Evolutionary conservation across 2,797 vertebrate genomes (phyloP).

Genomic region (Amphiprion clarkii): DNA sequence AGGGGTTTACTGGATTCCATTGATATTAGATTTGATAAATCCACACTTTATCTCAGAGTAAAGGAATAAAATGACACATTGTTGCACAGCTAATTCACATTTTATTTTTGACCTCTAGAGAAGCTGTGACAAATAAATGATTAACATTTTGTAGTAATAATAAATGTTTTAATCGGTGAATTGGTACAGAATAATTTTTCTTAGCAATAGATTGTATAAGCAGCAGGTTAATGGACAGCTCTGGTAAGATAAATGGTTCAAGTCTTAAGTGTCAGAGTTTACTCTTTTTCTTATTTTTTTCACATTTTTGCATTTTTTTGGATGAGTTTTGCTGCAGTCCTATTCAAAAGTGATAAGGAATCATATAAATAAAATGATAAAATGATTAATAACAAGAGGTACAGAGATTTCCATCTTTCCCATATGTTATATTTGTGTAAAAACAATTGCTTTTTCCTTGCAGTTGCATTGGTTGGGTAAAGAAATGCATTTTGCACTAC

Average conservation of each 20-base stretch:
- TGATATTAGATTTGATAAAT: constrained; percentile 12
- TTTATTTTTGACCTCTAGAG: background rate
- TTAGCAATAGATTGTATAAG: background rate
- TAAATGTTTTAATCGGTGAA: background rate
- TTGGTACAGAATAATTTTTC: too few relatives aligned
- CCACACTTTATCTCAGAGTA: background rate
- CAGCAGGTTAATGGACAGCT: background rate
- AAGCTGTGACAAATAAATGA: background rate
- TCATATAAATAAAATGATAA: background rate
- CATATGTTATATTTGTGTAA: background rate
- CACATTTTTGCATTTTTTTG: too few relatives aligned
- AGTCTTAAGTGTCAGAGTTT: too few relatives aligned
- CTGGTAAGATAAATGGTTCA: background rate
- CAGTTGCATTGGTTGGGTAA: background rate
- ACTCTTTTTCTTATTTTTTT: too few relatives aligned
- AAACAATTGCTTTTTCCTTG: background rate
- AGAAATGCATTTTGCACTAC: background rate
- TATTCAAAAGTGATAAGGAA: background rate
- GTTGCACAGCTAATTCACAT: background rate
- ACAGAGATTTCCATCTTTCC: background rate
- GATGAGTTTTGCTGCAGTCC: background rate
- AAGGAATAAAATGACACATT: background rate
- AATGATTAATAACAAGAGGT: background rate
- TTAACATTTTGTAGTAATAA: background rate
- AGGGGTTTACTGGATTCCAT: constrained; percentile 14